Conservation (phyloP, 2,888 invertebrate species). For the Odontothrips loti region DNA sequence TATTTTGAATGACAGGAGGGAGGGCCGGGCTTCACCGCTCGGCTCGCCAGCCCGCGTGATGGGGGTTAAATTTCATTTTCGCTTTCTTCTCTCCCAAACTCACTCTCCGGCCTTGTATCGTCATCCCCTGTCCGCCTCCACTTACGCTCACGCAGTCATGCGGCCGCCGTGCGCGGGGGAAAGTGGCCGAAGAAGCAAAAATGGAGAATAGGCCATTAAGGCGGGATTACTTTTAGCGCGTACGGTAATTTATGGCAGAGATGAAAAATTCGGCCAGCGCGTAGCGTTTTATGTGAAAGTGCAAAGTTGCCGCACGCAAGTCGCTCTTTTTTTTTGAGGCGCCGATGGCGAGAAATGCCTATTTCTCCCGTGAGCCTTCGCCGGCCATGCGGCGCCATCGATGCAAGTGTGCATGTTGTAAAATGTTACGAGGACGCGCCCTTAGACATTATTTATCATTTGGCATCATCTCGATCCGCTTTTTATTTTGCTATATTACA, state of each 20-base stretch:
- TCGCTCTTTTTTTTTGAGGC: no score
- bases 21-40: background rate
- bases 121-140: background rate
- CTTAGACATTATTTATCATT: no score
- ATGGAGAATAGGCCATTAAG: slow-evolving; percentile 21
- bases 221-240: slow-evolving; percentile 22
- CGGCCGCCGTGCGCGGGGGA: background rate
- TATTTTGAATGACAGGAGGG: background rate
- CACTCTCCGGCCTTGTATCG: background rate
- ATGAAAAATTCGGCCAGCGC: background rate
- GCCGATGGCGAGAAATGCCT: no score
- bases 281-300: background rate
- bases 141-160: background rate
- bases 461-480: no score
- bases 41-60: background rate
- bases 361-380: no score
- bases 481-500: no score
- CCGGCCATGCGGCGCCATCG: no score
- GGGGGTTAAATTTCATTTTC: slow-evolving; percentile 16
- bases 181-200: slow-evolving; percentile 14
- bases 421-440: no score
- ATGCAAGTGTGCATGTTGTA: no score
- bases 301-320: background rate
- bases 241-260: background rate
- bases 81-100: background rate